Percentiles rank a stretch among this genome's conserved stretches.
Evolutionary conservation across 2,888 invertebrate genomes (phyloP).

Genomic region (Pollenia griseotomentosa): DNA sequence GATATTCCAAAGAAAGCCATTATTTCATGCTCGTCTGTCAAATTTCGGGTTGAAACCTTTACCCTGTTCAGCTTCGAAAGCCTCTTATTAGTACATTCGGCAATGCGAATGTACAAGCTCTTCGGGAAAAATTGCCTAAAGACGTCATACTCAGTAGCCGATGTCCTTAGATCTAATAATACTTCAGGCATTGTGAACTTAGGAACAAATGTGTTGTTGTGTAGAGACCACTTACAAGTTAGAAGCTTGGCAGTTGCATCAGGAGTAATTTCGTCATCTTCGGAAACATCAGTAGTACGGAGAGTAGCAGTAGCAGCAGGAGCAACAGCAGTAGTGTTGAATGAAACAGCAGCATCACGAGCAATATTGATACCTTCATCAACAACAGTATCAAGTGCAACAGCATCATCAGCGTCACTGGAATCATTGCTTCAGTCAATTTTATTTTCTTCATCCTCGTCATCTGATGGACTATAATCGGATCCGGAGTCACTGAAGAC

Average conservation of each 20-base stretch:
- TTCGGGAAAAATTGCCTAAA: slow-evolving; percentile 34
- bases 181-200: background rate
- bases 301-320: background rate
- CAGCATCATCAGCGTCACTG: too few species aligned
- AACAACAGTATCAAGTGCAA: too few species aligned
- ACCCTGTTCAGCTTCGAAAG: slow-evolving; percentile 37
- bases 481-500: too few species aligned
- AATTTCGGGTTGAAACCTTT: slow-evolving; percentile 34
- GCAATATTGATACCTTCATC: too few species aligned
- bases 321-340: too few species aligned
- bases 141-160: too few species aligned
- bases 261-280: background rate
- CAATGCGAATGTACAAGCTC: slow-evolving; percentile 39
- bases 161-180: background rate
- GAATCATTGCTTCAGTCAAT: too few species aligned
- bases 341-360: too few species aligned
- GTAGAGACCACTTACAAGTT: slow-evolving; percentile 3
- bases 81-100: slow-evolving; percentile 15
- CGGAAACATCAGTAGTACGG: background rate
- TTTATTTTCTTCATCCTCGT: too few species aligned
- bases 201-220: slow-evolving; percentile 1
- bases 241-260: background rate
- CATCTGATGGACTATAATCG: too few species aligned
- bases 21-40: slow-evolving; percentile 40
- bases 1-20: slow-evolving; percentile 9